Conservation (phyloP, 2,113 vertebrate genomes). For the Cinclus mexicanus region DNA sequence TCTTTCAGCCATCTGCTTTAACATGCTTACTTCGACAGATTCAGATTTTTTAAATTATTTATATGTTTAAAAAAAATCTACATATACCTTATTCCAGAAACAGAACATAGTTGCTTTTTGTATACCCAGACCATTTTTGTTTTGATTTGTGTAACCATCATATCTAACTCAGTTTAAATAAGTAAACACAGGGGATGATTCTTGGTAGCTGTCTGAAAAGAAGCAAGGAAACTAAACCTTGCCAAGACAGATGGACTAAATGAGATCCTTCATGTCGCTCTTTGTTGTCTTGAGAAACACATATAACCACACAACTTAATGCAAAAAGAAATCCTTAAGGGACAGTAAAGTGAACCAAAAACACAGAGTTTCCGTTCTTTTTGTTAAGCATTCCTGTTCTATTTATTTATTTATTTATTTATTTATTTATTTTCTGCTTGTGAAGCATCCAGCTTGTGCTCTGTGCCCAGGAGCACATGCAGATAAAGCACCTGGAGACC, state of each 20-base stretch:
- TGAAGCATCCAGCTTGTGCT: fast-evolving
- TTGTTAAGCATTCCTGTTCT: neutral
- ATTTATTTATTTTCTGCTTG: neutral
- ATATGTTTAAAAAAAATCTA: neutral
- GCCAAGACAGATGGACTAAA: neutral
- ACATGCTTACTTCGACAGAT: neutral
- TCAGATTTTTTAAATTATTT: neutral
- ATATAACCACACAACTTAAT: neutral
- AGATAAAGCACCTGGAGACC: neutral
- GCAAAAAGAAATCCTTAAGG: neutral
- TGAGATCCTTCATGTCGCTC: neutral
- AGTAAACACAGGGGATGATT: neutral
- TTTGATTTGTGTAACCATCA: neutral
- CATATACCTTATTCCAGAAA: neutral
- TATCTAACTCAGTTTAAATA: neutral
- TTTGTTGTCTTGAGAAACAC: neutral
- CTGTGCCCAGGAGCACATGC: fast-evolving
- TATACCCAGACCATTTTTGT: neutral
- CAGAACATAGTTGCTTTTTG: neutral
- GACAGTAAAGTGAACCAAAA: neutral
- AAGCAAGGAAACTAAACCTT: neutral
- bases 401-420: neutral
- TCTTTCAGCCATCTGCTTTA: neutral
- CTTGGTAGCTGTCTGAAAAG: neutral
- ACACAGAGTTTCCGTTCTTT: neutral